These are phyloP conservation scores for Lysandra coridon DNA, from an alignment of 2,888 invertebrate genomes.

Conservation along the genomic window DNA sequence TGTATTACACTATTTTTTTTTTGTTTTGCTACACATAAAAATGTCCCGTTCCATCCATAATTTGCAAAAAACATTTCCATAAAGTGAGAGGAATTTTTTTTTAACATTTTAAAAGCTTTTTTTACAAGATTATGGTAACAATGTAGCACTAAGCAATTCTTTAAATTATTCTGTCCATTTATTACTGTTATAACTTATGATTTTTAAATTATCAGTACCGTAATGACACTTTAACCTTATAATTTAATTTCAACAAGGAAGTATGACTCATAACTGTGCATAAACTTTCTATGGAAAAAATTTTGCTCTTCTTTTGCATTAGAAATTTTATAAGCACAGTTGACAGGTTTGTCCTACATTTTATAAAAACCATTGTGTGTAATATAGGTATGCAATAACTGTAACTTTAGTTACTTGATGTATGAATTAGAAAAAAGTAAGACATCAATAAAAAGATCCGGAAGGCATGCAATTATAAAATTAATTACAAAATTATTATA, in stretches of 20 bases:
- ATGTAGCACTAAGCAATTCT: too few species aligned
- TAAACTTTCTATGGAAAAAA: not conserved
- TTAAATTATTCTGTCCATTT: too few species aligned
- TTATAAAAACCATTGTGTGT: not conserved
- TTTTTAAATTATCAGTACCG: not conserved
- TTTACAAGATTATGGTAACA: too few species aligned
- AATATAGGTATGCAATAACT: not conserved
- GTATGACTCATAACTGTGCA: not conserved
- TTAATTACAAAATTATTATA: not conserved
- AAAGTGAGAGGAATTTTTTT: too few species aligned
- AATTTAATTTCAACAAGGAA: not conserved
- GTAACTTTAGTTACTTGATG: not conserved
- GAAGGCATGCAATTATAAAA: not conserved
- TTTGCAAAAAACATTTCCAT: too few species aligned
- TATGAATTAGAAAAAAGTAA: not conserved
- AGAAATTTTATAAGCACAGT: not conserved
- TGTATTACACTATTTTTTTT: too few species aligned
- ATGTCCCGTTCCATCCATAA: too few species aligned
- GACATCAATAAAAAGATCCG: not conserved
- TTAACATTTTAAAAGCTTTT: too few species aligned
- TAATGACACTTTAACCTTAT: not conserved
- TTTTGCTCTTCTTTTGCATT: conserved; percentile 1
- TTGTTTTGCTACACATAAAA: too few species aligned
- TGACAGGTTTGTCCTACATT: conserved; percentile 8
- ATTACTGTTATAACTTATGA: not conserved